Conservation (phyloP, 2,888 invertebrate genomes). For the Dryococelus australis region DNA sequence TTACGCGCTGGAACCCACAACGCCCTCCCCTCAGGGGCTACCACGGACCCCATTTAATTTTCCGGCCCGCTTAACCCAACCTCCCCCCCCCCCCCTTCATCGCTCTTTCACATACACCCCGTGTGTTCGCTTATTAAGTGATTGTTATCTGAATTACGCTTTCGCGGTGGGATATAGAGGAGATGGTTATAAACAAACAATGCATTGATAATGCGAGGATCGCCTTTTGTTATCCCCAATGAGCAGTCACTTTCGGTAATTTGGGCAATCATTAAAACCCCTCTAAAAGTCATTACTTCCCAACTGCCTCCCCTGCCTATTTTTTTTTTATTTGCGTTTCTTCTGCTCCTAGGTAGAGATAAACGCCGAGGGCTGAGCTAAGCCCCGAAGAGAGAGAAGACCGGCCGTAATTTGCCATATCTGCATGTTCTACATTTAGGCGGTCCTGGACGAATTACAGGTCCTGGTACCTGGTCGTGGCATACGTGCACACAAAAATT, state of each 20-base stretch:
- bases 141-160: constrained; percentile 7
- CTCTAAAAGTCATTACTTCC: neutral
- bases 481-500: neutral
- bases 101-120: neutral
- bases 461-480: neutral
- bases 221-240: constrained; percentile 16
- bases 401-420: neutral
- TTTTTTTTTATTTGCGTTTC: neutral
- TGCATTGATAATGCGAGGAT: constrained; percentile 16
- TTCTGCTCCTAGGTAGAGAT: neutral
- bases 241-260: constrained; percentile 9
- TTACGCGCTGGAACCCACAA: neutral
- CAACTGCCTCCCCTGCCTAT: neutral
- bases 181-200: constrained; percentile 10
- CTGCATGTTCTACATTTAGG: constrained; percentile 3
- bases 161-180: constrained; percentile 9
- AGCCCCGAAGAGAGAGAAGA: neutral
- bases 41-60: neutral
- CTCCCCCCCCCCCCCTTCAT: neutral
- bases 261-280: neutral
- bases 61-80: neutral
- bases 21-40: neutral
- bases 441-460: neutral
- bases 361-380: neutral
- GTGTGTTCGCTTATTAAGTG: neutral